Evolutionary conservation across 1,140 invertebrate genomes (phyloP).

Genomic region (Aphaenogaster rudis): DNA sequence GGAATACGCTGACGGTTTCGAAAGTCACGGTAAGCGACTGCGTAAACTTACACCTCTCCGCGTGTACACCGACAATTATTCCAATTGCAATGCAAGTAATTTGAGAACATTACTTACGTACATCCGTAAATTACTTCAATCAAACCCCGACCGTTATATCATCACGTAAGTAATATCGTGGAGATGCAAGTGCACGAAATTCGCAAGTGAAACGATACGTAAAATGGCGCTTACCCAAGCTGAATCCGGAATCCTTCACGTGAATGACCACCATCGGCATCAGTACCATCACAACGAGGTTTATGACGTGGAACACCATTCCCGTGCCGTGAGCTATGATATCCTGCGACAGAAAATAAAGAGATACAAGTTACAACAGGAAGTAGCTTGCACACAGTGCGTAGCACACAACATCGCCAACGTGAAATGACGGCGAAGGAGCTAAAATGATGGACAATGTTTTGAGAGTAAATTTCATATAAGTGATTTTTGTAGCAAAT

Average conservation of each 20-base stretch:
- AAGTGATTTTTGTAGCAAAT: neutral
- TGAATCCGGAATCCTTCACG: constrained; percentile 91
- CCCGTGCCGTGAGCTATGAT: constrained; percentile 91
- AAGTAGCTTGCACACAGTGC: constrained; percentile 54
- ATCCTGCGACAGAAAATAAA: constrained; percentile 88
- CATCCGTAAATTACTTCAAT: constrained; percentile 20
- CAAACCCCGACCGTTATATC: neutral
- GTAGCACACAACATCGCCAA: neutral
- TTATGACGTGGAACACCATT: constrained; percentile 91
- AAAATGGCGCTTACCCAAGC: constrained; percentile 90
- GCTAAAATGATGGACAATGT: constrained; percentile 1
- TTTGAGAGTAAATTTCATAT: neutral
- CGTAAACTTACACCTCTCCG: constrained; percentile 1
- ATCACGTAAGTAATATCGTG: constrained; percentile 39
- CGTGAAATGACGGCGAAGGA: neutral
- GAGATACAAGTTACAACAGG: constrained; percentile 72
- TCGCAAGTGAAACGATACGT: constrained; percentile 71
- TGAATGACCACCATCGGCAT: constrained; percentile 93
- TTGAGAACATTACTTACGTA: constrained; percentile 32
- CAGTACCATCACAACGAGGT: constrained; percentile 92
- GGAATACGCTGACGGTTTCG: constrained; percentile 8
- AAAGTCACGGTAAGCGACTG: constrained; percentile 1
- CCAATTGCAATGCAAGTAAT: neutral
- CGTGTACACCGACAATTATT: constrained; percentile 4
- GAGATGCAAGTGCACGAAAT: constrained; percentile 21